phyloP scores from a whole-genome alignment of 2,888 invertebrate genomes.

The Drosophila cognata region DNA sequence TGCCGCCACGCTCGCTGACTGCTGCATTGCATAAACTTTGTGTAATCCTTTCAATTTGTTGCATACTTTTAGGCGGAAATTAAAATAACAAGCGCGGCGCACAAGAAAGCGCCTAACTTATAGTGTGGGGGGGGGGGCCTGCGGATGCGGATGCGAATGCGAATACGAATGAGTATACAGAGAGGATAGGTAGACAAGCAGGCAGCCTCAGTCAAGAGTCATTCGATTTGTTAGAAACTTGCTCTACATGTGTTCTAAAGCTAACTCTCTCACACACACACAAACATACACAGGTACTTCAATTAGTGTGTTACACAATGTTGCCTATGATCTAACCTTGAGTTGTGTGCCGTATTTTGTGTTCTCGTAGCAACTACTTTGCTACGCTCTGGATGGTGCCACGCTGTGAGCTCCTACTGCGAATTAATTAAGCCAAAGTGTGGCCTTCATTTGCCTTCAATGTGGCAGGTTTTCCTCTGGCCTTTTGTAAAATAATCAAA shows the following conservation, averaged over 20 bases:
- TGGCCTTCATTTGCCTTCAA: slow-evolving; percentile 17
- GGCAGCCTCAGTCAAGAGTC: not conserved
- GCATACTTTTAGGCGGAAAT: slow-evolving; percentile 81
- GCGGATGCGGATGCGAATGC: slow-evolving; percentile 1
- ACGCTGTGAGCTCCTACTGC: slow-evolving; percentile 30
- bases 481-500: slow-evolving; percentile 72
- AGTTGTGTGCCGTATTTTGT: slow-evolving; percentile 14
- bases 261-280: slow-evolving; percentile 14
- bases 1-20: slow-evolving; percentile 55
- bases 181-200: not conserved
- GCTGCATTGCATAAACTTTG: slow-evolving; percentile 79
- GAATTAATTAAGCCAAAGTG: slow-evolving; percentile 62
- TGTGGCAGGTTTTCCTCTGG: slow-evolving; percentile 22
- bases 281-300: slow-evolving; percentile 51
- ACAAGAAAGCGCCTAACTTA: slow-evolving; percentile 14
- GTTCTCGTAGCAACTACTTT: slow-evolving; percentile 41
- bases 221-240: slow-evolving; percentile 68
- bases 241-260: slow-evolving; percentile 65
- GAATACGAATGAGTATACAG: not conserved
- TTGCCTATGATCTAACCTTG: slow-evolving; percentile 56
- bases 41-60: slow-evolving; percentile 81
- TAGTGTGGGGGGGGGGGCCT: not conserved
- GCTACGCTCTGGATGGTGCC: slow-evolving; percentile 24
- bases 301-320: slow-evolving; percentile 73
- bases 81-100: slow-evolving; percentile 73